Conservation (phyloP, 2,888 invertebrate species). For the Amphipoea lucens region DNA sequence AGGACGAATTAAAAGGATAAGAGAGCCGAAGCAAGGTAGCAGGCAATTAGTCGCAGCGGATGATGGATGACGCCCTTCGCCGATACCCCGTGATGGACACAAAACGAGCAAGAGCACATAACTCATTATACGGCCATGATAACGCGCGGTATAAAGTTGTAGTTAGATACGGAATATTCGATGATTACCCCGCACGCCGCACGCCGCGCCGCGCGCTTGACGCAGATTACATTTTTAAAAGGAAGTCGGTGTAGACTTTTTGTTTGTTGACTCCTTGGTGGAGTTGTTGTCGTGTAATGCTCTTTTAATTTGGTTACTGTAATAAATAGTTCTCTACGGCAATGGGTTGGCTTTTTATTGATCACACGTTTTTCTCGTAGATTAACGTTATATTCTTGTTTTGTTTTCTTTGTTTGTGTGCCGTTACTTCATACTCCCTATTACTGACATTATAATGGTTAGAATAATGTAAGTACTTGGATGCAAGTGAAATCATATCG, state of each 20-base stretch:
- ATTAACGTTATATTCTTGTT: constrained; percentile 18
- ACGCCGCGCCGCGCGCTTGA: constrained; percentile 62
- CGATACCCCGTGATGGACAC: constrained; percentile 84
- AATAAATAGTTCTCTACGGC: constrained; percentile 62
- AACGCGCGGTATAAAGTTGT: constrained; percentile 86
- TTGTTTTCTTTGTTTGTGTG: constrained; percentile 24
- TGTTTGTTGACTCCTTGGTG: constrained; percentile 69
- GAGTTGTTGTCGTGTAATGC: constrained; percentile 72
- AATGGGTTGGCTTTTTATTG: constrained; percentile 48
- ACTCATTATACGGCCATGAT: constrained; percentile 89
- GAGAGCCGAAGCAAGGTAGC: constrained; percentile 88
- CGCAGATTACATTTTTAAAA: constrained; percentile 81
- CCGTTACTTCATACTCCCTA: constrained; percentile 14
- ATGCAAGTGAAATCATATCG: not conserved
- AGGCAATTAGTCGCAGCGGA: constrained; percentile 87
- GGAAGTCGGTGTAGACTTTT: constrained; percentile 71
- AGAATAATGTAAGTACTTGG: not conserved
- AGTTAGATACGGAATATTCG: constrained; percentile 85
- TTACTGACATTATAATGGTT: not conserved
- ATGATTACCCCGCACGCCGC: constrained; percentile 77
- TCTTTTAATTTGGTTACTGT: constrained; percentile 74
- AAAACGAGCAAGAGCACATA: constrained; percentile 85
- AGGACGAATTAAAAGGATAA: constrained; percentile 89
- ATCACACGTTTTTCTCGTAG: constrained; percentile 50
- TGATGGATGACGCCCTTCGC: constrained; percentile 87